Percentiles rank a stretch among this genome's conserved stretches.
Evolutionary conservation across 2,888 invertebrate genomes (phyloP).

Genomic region (Philonicus albiceps): DNA sequence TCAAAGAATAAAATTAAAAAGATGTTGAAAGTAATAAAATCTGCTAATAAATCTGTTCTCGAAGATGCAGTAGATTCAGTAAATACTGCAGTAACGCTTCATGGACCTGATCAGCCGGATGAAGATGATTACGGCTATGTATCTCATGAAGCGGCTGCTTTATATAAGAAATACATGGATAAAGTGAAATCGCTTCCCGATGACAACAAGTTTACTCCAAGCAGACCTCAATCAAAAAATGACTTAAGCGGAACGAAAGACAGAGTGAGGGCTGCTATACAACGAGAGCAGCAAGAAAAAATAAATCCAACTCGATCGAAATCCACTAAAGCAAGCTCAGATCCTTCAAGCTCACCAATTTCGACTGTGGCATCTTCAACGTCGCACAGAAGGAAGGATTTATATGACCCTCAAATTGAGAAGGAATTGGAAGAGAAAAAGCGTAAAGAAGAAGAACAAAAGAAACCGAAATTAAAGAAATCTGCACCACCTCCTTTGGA

Average conservation of each 20-base stretch:
- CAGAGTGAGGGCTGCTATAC: slow-evolving; percentile 78
- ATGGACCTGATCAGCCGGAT: slow-evolving; percentile 81
- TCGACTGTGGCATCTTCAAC: background rate
- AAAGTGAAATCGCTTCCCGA: slow-evolving; percentile 79
- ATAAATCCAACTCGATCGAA: slow-evolving; percentile 64
- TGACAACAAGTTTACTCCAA: slow-evolving; percentile 73
- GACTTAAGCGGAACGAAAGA: slow-evolving; percentile 70
- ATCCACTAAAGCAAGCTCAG: background rate
- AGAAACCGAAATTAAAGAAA: slow-evolving; percentile 68
- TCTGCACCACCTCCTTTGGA: slow-evolving; percentile 77
- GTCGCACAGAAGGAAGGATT: slow-evolving; percentile 61
- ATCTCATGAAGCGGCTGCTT: slow-evolving; percentile 81
- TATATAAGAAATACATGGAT: slow-evolving; percentile 85
- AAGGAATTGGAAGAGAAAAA: slow-evolving; percentile 54
- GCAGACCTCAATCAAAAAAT: slow-evolving; percentile 58
- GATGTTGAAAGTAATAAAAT: slow-evolving; percentile 86
- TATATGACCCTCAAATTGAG: slow-evolving; percentile 58
- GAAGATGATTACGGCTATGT: slow-evolving; percentile 93
- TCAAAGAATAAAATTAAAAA: slow-evolving; percentile 77
- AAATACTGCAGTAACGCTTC: slow-evolving; percentile 77
- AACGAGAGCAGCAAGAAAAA: slow-evolving; percentile 76
- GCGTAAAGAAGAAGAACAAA: slow-evolving; percentile 57
- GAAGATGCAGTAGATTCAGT: slow-evolving; percentile 81
- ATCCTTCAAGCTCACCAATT: background rate
- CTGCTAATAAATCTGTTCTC: slow-evolving; percentile 86